Conservation (phyloP, 1,140 invertebrate genomes). For the Solen grandis region DNA sequence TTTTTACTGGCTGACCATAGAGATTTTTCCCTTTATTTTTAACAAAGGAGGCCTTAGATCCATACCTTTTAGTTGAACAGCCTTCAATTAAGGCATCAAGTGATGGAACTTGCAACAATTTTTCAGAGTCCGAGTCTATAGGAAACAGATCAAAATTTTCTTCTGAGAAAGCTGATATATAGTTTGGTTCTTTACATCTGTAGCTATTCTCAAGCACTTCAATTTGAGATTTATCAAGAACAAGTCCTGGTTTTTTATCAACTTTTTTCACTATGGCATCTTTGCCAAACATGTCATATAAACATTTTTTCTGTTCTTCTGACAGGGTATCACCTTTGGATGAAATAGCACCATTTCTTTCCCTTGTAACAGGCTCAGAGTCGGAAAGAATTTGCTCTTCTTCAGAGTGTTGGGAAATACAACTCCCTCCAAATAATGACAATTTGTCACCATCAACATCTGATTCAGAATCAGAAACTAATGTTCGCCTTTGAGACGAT, state of each 20-base stretch:
- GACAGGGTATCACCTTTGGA: too few species aligned
- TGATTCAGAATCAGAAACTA: too few species aligned
- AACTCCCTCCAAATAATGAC: too few species aligned
- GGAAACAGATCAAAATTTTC: slow-evolving; percentile 22
- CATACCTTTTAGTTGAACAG: slow-evolving; percentile 2
- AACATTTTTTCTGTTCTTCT: slow-evolving; percentile 4
- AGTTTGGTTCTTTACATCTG: slow-evolving; percentile 21
- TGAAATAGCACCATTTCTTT: too few species aligned
- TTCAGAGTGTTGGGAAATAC: too few species aligned
- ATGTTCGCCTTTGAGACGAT: too few species aligned
- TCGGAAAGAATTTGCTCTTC: too few species aligned
- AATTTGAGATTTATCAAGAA: slow-evolving; percentile 10
- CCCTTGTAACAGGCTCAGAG: too few species aligned
- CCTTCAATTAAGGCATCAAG: slow-evolving; percentile 12
- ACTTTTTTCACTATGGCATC: slow-evolving; percentile 15
- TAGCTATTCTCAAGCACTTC: slow-evolving; percentile 17
- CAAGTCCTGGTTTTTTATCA: background rate
- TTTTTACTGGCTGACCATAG: background rate
- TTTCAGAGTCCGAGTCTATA: background rate
- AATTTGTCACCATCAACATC: too few species aligned
- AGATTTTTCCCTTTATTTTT: background rate
- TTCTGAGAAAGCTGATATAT: slow-evolving; percentile 1
- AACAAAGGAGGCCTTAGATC: too few species aligned
- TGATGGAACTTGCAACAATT: slow-evolving; percentile 4
- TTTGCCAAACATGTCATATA: slow-evolving; percentile 19